Evolutionary conservation across 2,797 vertebrate species (phyloP), one percentile per base, ranked within the genome.

Genomic region (Phrynocephalus forsythii): DNA sequence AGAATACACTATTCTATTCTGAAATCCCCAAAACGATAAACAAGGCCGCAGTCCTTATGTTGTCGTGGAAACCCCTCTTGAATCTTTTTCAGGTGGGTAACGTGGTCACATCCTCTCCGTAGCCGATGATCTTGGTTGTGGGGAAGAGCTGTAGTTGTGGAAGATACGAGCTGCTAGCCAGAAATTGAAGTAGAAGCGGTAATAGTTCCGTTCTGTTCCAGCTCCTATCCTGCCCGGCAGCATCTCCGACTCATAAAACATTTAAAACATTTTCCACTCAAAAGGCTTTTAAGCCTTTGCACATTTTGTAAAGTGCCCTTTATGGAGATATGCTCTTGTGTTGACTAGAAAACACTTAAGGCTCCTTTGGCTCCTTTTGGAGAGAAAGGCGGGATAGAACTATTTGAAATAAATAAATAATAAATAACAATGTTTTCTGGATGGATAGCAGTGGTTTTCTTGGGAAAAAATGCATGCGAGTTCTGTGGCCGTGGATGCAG

Each of bases 1-100:
- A 98, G 95, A 98, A 97, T 91, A 97, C 96, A 0, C 94, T 98
- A 63, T 98, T 97, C 95, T 98, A 98, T 90, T 97, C 97, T 28
- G 97, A 98, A 94, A 96, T 97, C 92, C 96, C 97, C 84, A 97
- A 97, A 95, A 97, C 94, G 73, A 92, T 98, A 90, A 97, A 97
- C 94, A 97, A 95, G 94, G 96, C 96, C 89, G 96, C 97, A 0
- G 93, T 96, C 68, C 94, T 97, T 63, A 95, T 97, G 96, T 95
- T 97, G 11, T 96, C 96, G 72, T 97, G 97, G 97, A 97, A 97
- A 86, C 97, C 97, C 85, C 96, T 97, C 87, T 87, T 97, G 93
- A 97, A 97, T 93, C 97, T 97, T 89, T 97, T 97, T 94, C 97
- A 97, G 95, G 97, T 97, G 92, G 1, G 94, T 95, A 52, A 82